Evolutionary conservation across 2,888 invertebrate species (phyloP), one percentile per base, ranked within the genome.

Genomic region (Drosophila infuscata): DNA sequence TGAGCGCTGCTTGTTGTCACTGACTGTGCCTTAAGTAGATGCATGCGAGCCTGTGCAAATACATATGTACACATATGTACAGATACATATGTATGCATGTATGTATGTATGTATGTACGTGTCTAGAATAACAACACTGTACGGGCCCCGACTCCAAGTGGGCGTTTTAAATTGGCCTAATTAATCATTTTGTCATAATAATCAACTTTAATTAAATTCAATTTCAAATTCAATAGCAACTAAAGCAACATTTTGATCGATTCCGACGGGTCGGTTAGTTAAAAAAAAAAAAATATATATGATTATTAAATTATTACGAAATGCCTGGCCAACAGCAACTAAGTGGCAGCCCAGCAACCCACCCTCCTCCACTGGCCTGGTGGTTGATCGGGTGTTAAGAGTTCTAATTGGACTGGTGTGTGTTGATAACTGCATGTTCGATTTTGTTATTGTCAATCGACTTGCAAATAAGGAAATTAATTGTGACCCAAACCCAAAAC

Each of bases 171-270:
- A 89, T 90, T 83, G 89, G 56, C 80, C 78, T 78, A 89, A 89
- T 89, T 88, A 83, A 90, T 89, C 89, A 89, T 78, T 89, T 89
- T 83, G 82, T 81, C 82, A 77, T 90, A 70, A 87, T 82, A 80
- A 83, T 90, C 88, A 81, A 66, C 76, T 88, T 76, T 82, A 89
- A 89, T 90, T 83, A 89, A 85, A 89, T 79, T 83, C 79, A 89
- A 88, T 81, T 86, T 86, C 57, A 69, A 78, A 59, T 67, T 76
- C 48, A 70, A 66, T 49, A 57, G 38, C 68, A 52, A n/a, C 49
- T 32, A 30, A 46, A 48, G 33, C 51, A 38, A 33, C 60, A 70
- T 67, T 33, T 61, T 35, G 56, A 74, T 74, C 48, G 68, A 53
- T 66, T 66, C 61, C 41, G 73, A 43, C 17, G 41, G 30, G 11